Evolutionary conservation across 2,888 invertebrate genomes (phyloP).

Genomic region (Troilus luridus): DNA sequence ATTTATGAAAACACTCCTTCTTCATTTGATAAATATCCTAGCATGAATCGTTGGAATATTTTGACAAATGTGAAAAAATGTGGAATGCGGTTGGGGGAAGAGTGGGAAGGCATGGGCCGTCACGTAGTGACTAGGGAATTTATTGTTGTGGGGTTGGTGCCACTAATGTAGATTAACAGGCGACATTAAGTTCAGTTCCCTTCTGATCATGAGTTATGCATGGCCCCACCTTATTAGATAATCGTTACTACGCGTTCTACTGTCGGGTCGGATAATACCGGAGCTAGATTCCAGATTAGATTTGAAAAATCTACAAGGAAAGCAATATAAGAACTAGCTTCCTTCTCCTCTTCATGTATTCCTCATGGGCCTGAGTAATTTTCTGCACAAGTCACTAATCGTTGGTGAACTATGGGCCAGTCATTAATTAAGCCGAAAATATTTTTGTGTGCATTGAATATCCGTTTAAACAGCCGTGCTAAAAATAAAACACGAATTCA

Average conservation of each 20-base stretch:
- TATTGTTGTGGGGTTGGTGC: background rate
- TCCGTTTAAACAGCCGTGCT: too few species aligned
- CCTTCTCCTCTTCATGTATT: too few species aligned
- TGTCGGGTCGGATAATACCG: background rate
- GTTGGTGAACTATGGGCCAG: too few species aligned
- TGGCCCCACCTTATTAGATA: background rate
- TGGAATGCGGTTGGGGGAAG: background rate
- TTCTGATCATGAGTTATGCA: conserved; percentile 38
- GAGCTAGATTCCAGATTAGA: background rate
- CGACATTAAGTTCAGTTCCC: conserved; percentile 22
- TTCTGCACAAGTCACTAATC: too few species aligned
- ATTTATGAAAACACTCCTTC: background rate
- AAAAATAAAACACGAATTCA: too few species aligned
- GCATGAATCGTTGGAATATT: background rate
- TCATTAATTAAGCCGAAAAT: too few species aligned
- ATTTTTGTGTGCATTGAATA: too few species aligned
- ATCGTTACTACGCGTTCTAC: background rate
- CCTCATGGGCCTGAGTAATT: too few species aligned
- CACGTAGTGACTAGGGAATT: conserved; percentile 24
- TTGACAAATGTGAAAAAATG: conserved; percentile 24
- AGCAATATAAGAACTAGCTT: too few species aligned
- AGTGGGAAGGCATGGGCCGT: background rate
- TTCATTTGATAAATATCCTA: background rate
- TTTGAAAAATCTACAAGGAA: background rate
- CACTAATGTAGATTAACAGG: conserved; percentile 40